Percentiles rank a stretch among this genome's conserved stretches.
phyloP scores from a whole-genome alignment of 2,797 vertebrate species.

The Falco concolor region DNA sequence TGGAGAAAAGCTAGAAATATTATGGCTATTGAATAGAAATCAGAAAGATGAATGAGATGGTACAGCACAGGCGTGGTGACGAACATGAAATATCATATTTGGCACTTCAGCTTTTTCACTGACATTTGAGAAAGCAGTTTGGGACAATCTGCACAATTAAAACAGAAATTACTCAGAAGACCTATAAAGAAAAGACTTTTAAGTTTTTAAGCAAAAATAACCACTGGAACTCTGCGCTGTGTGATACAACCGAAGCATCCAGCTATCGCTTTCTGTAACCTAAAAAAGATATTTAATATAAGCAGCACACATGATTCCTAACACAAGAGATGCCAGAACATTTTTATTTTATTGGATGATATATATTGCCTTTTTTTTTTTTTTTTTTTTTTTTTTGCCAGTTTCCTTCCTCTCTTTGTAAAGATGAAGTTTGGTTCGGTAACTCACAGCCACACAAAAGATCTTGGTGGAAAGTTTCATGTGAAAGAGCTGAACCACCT shows the following conservation, averaged over 20 bases:
- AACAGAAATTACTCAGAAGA: not conserved
- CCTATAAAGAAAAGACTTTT: not conserved
- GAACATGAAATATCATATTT: not conserved
- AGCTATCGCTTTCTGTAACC: not conserved
- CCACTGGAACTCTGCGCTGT: not conserved
- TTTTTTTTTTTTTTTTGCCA: not conserved
- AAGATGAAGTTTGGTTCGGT: not conserved
- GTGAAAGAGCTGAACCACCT: not conserved
- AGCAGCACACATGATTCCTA: not conserved
- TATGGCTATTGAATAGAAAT: not conserved
- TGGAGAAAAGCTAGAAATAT: not conserved
- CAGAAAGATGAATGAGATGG: not conserved
- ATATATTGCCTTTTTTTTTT: no score
- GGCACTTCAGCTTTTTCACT: not conserved
- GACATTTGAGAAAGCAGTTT: not conserved
- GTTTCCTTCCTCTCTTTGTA: not conserved
- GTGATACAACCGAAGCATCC: not conserved
- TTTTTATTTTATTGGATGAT: not conserved
- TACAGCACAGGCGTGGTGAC: not conserved
- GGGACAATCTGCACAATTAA: not conserved
- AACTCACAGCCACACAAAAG: not conserved
- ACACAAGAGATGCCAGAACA: not conserved
- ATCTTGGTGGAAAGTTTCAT: not conserved
- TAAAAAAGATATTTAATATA: not conserved
- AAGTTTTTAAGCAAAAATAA: not conserved